Conservation (phyloP, 2,888 invertebrate species). For the Mesochorus sp. region DNA sequence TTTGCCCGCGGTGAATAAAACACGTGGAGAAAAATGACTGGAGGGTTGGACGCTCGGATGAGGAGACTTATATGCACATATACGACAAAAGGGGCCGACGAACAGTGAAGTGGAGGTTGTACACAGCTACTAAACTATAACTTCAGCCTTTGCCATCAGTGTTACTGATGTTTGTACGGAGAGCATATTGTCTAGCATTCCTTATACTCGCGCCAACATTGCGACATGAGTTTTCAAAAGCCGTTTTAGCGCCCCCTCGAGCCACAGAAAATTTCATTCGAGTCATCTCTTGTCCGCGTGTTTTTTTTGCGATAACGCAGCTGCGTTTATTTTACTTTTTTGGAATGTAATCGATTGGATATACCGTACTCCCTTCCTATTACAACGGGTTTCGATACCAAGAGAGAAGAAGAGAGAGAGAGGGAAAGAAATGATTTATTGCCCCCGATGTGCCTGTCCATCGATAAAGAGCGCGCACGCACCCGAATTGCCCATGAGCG, state of each 20-base stretch:
- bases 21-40: neutral
- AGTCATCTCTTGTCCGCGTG: conserved; percentile 25
- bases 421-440: conserved; percentile 19
- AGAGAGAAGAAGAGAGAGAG: neutral
- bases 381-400: conserved; percentile 1
- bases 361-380: conserved; percentile 5
- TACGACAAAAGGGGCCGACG: neutral
- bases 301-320: conserved; percentile 39
- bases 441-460: neutral
- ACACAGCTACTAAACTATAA: conserved; percentile 30
- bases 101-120: conserved; percentile 13
- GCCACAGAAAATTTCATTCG: conserved; percentile 38
- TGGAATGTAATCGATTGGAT: neutral
- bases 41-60: neutral
- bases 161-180: conserved; percentile 38
- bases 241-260: conserved; percentile 5
- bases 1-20: conserved; percentile 2
- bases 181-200: conserved; percentile 38
- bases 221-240: conserved; percentile 24
- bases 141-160: conserved; percentile 1
- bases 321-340: conserved; percentile 18
- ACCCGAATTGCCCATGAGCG: neutral
- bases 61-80: neutral
- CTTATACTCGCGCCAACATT: neutral
- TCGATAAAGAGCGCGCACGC: conserved; percentile 14